Conservation (phyloP, 2,113 vertebrate genomes). For the Periophthalmus modestus region DNA sequence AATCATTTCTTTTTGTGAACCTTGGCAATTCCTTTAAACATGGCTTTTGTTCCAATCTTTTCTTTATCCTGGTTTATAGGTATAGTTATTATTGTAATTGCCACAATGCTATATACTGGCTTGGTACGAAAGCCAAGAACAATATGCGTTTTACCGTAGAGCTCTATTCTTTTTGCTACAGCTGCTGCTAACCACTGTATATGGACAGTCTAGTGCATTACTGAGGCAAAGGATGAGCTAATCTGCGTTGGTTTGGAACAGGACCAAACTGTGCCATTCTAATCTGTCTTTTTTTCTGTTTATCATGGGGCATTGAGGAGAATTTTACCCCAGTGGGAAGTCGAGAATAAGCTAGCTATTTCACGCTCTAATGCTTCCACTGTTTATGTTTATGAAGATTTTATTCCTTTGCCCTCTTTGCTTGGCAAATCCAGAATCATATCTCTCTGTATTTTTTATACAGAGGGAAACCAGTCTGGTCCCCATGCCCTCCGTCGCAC, state of each 20-base stretch:
- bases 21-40: constrained; percentile 28
- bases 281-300: constrained; percentile 69
- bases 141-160: constrained; percentile 64
- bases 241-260: constrained; percentile 79
- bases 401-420: constrained; percentile 22
- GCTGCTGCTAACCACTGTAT: constrained; percentile 55
- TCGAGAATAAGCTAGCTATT: constrained; percentile 72
- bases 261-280: constrained; percentile 71
- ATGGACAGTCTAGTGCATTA: constrained; percentile 63
- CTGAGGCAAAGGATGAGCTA: constrained; percentile 70
- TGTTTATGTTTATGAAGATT: constrained; percentile 71
- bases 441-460: too few species aligned
- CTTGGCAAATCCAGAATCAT: too few species aligned
- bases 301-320: constrained; percentile 60
- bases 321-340: constrained; percentile 67
- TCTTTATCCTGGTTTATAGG: constrained; percentile 56
- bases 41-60: constrained; percentile 46
- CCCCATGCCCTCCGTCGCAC: too few species aligned
- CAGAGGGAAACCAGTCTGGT: too few species aligned
- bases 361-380: constrained; percentile 71
- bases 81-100: constrained; percentile 62
- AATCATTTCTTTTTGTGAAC: constrained; percentile 23
- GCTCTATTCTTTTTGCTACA: constrained; percentile 50
- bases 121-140: constrained; percentile 66
- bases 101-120: constrained; percentile 57